Evolutionary conservation across 1,140 invertebrate species (phyloP).

Genomic region (Drosophila sproati): DNA sequence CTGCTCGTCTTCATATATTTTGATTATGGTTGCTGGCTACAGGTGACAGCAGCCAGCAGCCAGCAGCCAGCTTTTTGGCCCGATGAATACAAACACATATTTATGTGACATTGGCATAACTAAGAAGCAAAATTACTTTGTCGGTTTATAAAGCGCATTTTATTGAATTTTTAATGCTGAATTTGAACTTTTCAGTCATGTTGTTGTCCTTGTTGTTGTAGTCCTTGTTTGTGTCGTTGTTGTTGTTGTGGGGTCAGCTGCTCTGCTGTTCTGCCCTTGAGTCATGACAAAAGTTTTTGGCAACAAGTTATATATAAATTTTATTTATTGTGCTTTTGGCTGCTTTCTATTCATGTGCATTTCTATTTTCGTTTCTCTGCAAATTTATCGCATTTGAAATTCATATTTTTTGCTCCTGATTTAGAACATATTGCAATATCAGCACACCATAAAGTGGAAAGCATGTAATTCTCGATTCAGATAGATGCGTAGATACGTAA

Average conservation of each 20-base stretch:
- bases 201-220: slow-evolving; percentile 1
- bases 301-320: slow-evolving; percentile 22
- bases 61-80: slow-evolving; percentile 14
- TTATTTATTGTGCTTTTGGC: slow-evolving; percentile 23
- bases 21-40: slow-evolving; percentile 32
- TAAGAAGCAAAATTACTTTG: slow-evolving; percentile 56
- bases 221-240: not conserved
- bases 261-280: not conserved
- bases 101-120: slow-evolving; percentile 24
- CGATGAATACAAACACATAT: slow-evolving; percentile 1
- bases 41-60: slow-evolving; percentile 39
- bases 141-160: slow-evolving; percentile 66
- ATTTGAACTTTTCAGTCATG: slow-evolving; percentile 17
- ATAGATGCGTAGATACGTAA: too few species aligned
- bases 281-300: slow-evolving; percentile 10
- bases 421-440: slow-evolving; percentile 59
- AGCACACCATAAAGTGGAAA: slow-evolving; percentile 64
- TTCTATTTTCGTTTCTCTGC: slow-evolving; percentile 14
- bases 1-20: slow-evolving; percentile 36
- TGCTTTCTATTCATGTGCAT: slow-evolving; percentile 11
- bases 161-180: slow-evolving; percentile 56
- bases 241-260: slow-evolving; percentile 1
- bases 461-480: not conserved
- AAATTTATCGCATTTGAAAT: slow-evolving; percentile 27
- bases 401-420: slow-evolving; percentile 35